These are phyloP conservation scores for Mobula hypostoma DNA, from an alignment of 2,113 vertebrate genomes.

Conservation along the genomic window DNA sequence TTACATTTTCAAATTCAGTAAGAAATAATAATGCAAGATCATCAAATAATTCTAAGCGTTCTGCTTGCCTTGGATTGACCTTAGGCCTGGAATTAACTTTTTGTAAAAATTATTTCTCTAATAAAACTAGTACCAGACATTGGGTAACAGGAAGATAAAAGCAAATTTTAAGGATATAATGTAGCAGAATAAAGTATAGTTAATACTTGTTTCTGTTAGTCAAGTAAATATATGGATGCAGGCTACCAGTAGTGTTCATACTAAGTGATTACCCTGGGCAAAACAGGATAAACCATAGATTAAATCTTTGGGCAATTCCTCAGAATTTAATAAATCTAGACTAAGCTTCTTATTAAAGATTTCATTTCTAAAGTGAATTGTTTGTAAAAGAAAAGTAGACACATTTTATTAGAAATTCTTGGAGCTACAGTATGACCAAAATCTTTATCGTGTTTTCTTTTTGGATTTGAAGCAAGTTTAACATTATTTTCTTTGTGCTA, in stretches of 20 bases:
- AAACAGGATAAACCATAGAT: conserved; percentile 34
- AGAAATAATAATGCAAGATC: not conserved
- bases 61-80: not conserved
- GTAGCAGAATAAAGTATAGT: not conserved
- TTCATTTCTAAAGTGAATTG: conserved; percentile 28
- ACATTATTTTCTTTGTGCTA: not conserved
- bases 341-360: conserved; percentile 34
- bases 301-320: conserved; percentile 10
- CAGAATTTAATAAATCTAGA: conserved; percentile 18
- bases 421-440: not conserved
- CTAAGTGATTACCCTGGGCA: not conserved
- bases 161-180: not conserved
- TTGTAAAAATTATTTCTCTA: conserved; percentile 2
- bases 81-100: not conserved
- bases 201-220: not conserved
- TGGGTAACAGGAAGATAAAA: not conserved
- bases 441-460: not conserved
- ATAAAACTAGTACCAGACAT: not conserved
- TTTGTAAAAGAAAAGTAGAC: conserved; percentile 12
- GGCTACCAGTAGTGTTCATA: not conserved
- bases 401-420: conserved; percentile 25
- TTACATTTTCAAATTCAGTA: not conserved
- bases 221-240: not conserved
- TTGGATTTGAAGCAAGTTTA: conserved; percentile 1
- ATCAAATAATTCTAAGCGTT: not conserved